Evolutionary conservation across 1,140 invertebrate genomes (phyloP), one percentile per base, ranked within the genome.

Genomic region (Harpegnathos saltator): DNA sequence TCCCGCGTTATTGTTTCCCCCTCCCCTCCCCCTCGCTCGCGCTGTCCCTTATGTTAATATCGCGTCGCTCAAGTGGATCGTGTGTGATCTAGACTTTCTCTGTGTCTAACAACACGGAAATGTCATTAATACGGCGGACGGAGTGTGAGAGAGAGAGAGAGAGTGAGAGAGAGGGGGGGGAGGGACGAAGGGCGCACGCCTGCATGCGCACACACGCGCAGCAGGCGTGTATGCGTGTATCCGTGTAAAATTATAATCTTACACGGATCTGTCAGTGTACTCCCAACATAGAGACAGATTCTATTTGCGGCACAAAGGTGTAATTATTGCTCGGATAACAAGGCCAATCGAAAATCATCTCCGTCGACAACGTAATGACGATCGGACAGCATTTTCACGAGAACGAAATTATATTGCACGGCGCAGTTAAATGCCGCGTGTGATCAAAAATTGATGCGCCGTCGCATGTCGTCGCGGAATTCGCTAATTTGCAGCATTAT

Each of bases 361-460:
- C 50, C n/a, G 50, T 80, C 77, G 66, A 59, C 71, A 69, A 80
- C 66, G 54, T 48, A 72, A 59, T 73, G 59, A 81, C 58, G 33
- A 73, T 73, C 44, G 52, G 68, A 81, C 56, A 59, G n/a, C n/a
- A 71, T 81, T 81, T 81, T 81, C 77, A n/a, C 77, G 38, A 81
- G 72, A 81, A 72, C 66, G 77, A 81, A 72, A 72, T 71, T 71
- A 81, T 78, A 81, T 78, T 69, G 22, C 77, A 48, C 38, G 54
- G 24, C 14, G 62, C 74, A 68, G 62, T 77, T 77, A 77, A 77
- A 68, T n/a, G 62, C 74, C 29, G 62, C 62, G 29, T 68, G 26
- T 66, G 74, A 77, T 77, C n/a, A 77, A 77, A 77, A 66, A 77
- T 77, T 77, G 62, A 77, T 77, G 48, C 22, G 19, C 48, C 48